Evolutionary conservation across 1,140 invertebrate species (phyloP).

Genomic region (Pygmarrhopalites habei): DNA sequence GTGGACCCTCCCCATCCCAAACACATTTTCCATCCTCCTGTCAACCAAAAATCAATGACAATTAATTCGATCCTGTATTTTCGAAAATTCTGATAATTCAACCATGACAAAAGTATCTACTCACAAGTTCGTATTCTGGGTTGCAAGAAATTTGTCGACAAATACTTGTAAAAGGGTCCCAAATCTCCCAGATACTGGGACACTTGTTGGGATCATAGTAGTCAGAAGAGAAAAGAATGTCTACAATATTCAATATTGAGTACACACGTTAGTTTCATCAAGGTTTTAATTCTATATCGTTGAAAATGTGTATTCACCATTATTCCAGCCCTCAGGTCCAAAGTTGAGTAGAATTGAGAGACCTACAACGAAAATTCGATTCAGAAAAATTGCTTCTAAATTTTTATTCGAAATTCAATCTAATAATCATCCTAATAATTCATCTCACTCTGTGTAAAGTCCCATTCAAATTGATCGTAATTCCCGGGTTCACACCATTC

Average conservation of each 20-base stretch:
- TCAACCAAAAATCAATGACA: neutral
- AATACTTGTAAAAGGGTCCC: conserved; percentile 2
- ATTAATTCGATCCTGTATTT: neutral
- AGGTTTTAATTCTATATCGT: too few species aligned
- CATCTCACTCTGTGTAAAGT: neutral
- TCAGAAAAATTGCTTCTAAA: neutral
- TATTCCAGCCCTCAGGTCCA: conserved; percentile 7
- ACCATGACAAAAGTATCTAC: too few species aligned
- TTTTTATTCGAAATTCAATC: neutral
- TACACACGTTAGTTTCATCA: too few species aligned
- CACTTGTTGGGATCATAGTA: neutral
- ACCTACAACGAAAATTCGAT: neutral
- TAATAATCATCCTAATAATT: neutral
- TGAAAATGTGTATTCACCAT: too few species aligned
- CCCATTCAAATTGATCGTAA: neutral
- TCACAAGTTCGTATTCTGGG: neutral
- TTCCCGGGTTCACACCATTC: neutral
- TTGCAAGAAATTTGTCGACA: conserved; percentile 4
- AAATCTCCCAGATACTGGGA: neutral
- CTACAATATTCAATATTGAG: too few species aligned
- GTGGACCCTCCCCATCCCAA: neutral
- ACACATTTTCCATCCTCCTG: conserved; percentile 3
- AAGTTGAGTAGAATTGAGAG: conserved; percentile 6
- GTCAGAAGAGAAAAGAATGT: neutral
- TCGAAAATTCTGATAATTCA: neutral